phyloP scores from a whole-genome alignment of 1,140 invertebrate species.

The Delia radicum region DNA sequence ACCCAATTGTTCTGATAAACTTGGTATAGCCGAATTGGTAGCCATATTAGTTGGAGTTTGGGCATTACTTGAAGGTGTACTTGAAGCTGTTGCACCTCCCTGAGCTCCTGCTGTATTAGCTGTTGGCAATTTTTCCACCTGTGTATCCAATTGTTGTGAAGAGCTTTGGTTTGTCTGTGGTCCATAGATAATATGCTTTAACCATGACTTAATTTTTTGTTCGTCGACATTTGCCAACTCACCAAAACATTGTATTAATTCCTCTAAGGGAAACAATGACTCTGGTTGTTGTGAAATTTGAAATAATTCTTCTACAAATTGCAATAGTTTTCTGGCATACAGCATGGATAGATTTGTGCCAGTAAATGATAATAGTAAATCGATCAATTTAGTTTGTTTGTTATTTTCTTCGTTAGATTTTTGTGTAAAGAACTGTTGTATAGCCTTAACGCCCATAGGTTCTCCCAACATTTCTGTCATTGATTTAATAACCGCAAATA shows the following conservation, averaged over 20 bases:
- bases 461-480: slow-evolving; percentile 84
- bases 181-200: slow-evolving; percentile 69
- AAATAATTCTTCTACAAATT: slow-evolving; percentile 79
- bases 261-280: slow-evolving; percentile 66
- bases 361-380: slow-evolving; percentile 74
- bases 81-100: slow-evolving; percentile 44
- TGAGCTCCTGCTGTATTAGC: background rate
- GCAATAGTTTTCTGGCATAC: slow-evolving; percentile 76
- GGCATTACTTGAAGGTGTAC: slow-evolving; percentile 55
- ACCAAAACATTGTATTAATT: slow-evolving; percentile 68
- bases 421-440: slow-evolving; percentile 75
- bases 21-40: slow-evolving; percentile 53
- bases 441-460: slow-evolving; percentile 73
- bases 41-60: slow-evolving; percentile 57
- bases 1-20: slow-evolving; percentile 50
- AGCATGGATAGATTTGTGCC: slow-evolving; percentile 66
- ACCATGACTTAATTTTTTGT: slow-evolving; percentile 68
- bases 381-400: slow-evolving; percentile 61
- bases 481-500: slow-evolving; percentile 61
- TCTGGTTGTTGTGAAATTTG: slow-evolving; percentile 63
- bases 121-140: slow-evolving; percentile 19
- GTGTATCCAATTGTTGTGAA: background rate
- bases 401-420: background rate
- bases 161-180: background rate
- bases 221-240: slow-evolving; percentile 68